phyloP scores from a whole-genome alignment of 2,797 vertebrate genomes.

The Podarcis siculus region DNA sequence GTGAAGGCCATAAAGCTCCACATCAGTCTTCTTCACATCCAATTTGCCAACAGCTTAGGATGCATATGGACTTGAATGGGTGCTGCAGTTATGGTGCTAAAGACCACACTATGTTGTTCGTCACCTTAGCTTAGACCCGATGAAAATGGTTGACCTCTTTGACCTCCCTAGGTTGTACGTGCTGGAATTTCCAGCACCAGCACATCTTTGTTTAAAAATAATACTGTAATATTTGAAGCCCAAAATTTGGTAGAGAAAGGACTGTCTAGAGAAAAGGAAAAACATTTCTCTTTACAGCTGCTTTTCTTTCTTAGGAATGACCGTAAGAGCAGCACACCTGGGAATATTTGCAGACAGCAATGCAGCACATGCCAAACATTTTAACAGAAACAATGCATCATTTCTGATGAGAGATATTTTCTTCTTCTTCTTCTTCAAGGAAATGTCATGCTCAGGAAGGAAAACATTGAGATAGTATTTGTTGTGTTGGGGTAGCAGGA shows the following conservation, averaged over 20 bases:
- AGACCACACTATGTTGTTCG: not conserved
- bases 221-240: not conserved
- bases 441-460: conserved; percentile 17
- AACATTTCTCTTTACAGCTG: not conserved
- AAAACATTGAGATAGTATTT: not conserved
- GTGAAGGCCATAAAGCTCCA: not conserved
- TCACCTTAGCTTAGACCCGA: not conserved
- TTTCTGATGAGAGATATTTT: not conserved
- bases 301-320: conserved; percentile 7
- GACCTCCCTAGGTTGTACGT: not conserved
- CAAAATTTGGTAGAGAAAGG: not conserved
- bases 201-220: not conserved
- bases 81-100: not conserved
- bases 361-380: conserved; percentile 4
- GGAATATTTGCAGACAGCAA: not conserved
- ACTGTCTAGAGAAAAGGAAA: not conserved
- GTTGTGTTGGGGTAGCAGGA: too few relatives aligned
- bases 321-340: not conserved
- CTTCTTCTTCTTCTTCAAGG: not conserved
- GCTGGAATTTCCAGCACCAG: not conserved
- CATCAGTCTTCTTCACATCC: not conserved
- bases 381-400: not conserved
- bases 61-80: not conserved
- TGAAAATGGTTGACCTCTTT: not conserved
- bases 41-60: not conserved